A percentile compares a stretch with the other conserved stretches of the same genome.
These are phyloP conservation scores for Drosophila nr. perissopoda DNA, from an alignment of 2,888 invertebrate genomes.

Conservation along the genomic window DNA sequence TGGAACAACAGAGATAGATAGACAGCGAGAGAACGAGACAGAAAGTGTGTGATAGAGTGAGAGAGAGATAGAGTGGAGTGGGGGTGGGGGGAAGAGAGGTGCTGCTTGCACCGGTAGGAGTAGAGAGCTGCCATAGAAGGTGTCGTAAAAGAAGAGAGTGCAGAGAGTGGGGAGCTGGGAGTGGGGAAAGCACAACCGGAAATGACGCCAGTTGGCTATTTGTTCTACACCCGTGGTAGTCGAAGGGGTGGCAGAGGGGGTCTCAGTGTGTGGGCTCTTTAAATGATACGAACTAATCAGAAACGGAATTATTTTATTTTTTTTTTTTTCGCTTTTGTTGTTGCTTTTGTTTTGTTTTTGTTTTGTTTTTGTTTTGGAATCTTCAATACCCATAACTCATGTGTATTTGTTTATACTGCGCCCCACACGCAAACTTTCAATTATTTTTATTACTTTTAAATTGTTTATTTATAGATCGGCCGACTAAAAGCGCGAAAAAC, in stretches of 20 bases:
- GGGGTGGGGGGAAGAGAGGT: neutral
- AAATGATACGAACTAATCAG: slow-evolving; percentile 47
- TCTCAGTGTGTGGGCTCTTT: neutral
- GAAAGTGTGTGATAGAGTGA: neutral
- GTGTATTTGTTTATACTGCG: slow-evolving; percentile 44
- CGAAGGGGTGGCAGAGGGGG: neutral
- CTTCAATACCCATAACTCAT: slow-evolving; percentile 16
- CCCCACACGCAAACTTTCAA: slow-evolving; percentile 45
- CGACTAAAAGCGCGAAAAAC: neutral
- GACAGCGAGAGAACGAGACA: neutral
- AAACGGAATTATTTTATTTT: slow-evolving; percentile 24
- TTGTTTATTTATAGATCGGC: slow-evolving; percentile 35
- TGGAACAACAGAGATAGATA: slow-evolving; percentile 1
- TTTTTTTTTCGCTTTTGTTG: neutral
- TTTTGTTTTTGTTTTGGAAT: slow-evolving; percentile 5
- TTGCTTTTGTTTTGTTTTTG: neutral
- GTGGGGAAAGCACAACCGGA: slow-evolving; percentile 32
- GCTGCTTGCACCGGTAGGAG: slow-evolving; percentile 12
- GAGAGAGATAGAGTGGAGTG: neutral
- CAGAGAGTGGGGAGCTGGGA: neutral
- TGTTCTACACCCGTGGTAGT: neutral
- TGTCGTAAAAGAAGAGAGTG: slow-evolving; percentile 7
- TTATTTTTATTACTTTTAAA: slow-evolving; percentile 48
- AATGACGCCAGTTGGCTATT: slow-evolving; percentile 50
- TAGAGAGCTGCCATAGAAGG: slow-evolving; percentile 18